These are phyloP conservation scores for Phalera bucephala DNA, from an alignment of 2,888 invertebrate species.

Conservation along the genomic window DNA sequence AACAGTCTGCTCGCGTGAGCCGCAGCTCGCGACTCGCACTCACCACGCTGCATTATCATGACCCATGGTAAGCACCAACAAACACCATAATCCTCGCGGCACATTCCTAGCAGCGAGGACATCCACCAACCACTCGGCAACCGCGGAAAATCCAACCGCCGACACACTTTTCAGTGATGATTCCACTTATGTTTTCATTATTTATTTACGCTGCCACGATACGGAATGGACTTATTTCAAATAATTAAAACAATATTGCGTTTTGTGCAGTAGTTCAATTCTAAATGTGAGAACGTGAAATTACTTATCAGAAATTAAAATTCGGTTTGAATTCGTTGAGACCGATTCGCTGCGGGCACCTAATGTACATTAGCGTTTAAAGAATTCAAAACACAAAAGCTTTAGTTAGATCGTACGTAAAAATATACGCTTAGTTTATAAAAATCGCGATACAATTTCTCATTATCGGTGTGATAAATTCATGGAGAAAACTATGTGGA, in stretches of 20 bases:
- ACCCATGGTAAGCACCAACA: slow-evolving; percentile 68
- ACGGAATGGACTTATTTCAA: slow-evolving; percentile 37
- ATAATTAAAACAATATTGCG: slow-evolving; percentile 23
- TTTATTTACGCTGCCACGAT: slow-evolving; percentile 60
- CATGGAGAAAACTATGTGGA: slow-evolving; percentile 10
- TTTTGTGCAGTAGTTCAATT: slow-evolving; percentile 11
- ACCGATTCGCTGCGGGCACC: slow-evolving; percentile 25
- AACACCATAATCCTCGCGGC: slow-evolving; percentile 38
- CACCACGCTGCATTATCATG: slow-evolving; percentile 62
- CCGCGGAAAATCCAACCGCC: slow-evolving; percentile 9
- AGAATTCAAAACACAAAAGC: slow-evolving; percentile 40
- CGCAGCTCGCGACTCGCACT: slow-evolving; percentile 57
- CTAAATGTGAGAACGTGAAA: slow-evolving; percentile 24
- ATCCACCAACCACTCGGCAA: slow-evolving; percentile 8
- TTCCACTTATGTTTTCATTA: slow-evolving; percentile 53
- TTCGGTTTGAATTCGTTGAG: slow-evolving; percentile 21
- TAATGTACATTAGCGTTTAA: slow-evolving; percentile 47
- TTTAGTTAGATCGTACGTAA: no score
- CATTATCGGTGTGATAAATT: slow-evolving; percentile 12
- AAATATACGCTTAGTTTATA: no score
- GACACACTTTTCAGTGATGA: slow-evolving; percentile 62
- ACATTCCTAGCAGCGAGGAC: slow-evolving; percentile 21
- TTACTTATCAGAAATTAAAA: slow-evolving; percentile 26
- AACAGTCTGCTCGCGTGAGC: slow-evolving; percentile 80
- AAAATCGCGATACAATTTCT: slow-evolving; percentile 18